Evolutionary conservation across 30 jellyfish, hydroid and myxozoan species (phyloP).

Genomic region (Aurelia sp.): DNA sequence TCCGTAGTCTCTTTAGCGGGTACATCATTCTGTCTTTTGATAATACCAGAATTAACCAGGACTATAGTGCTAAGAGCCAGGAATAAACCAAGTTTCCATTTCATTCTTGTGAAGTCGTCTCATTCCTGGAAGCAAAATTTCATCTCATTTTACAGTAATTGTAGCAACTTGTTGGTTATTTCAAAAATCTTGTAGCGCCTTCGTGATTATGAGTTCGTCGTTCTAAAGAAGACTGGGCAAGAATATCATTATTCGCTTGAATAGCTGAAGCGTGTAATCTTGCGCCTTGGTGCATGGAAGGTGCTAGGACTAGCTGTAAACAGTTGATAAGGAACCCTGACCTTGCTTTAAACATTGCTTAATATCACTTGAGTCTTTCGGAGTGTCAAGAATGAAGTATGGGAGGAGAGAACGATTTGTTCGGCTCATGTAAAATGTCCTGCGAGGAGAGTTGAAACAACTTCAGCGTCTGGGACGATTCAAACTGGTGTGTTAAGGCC

Average conservation of each 20-base stretch:
- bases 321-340: background rate
- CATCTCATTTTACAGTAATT: background rate
- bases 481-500: too few species aligned
- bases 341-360: background rate
- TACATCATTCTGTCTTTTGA: conserved; percentile 23
- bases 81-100: conserved; percentile 4
- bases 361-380: background rate
- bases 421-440: too few species aligned
- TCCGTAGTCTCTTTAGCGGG: conserved; percentile 28
- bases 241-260: background rate
- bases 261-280: conserved; percentile 71
- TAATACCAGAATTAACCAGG: conserved; percentile 52
- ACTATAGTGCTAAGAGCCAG: conserved; percentile 10
- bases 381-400: too few species aligned
- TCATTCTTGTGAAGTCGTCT: conserved; percentile 46
- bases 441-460: too few species aligned
- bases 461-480: too few species aligned
- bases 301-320: conserved; percentile 10
- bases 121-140: conserved; percentile 33
- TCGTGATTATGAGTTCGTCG: background rate
- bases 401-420: too few species aligned
- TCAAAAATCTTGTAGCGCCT: background rate
- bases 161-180: background rate
- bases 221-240: conserved; percentile 40
- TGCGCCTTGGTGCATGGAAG: conserved; percentile 37